Evolutionary conservation across 2,113 vertebrate species (phyloP).

Genomic region (Bufo bufo): DNA sequence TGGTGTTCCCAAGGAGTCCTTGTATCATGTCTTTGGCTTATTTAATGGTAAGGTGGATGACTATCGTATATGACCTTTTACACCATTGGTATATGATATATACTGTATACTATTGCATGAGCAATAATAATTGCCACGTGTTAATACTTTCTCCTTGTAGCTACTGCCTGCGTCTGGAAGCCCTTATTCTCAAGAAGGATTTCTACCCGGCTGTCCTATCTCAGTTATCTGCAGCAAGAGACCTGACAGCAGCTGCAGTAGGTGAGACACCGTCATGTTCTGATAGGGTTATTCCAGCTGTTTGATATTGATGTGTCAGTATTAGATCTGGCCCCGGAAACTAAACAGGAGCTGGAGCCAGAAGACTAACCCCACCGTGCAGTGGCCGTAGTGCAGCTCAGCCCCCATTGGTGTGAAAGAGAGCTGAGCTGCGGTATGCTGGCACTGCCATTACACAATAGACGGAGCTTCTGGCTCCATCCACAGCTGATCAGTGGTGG

Average conservation of each 20-base stretch:
- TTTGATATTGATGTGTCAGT: background rate
- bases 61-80: no score
- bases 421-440: no score
- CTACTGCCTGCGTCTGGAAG: slow-evolving; percentile 76
- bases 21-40: background rate
- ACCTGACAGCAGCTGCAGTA: slow-evolving; percentile 77
- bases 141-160: slow-evolving; percentile 61
- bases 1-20: background rate
- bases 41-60: no score
- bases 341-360: no score
- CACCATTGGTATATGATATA: background rate
- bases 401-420: no score
- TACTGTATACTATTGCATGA: background rate
- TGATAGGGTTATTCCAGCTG: background rate
- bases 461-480: no score
- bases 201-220: slow-evolving; percentile 79
- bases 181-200: slow-evolving; percentile 82
- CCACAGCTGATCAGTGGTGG: no score
- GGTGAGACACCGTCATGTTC: slow-evolving; percentile 64
- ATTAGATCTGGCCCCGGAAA: no score
- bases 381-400: no score
- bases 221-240: slow-evolving; percentile 79
- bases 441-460: no score
- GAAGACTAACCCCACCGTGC: no score
- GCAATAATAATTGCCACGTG: background rate